phyloP scores from a whole-genome alignment of 2,888 invertebrate genomes.

The Hofmannophila pseudospretella region DNA sequence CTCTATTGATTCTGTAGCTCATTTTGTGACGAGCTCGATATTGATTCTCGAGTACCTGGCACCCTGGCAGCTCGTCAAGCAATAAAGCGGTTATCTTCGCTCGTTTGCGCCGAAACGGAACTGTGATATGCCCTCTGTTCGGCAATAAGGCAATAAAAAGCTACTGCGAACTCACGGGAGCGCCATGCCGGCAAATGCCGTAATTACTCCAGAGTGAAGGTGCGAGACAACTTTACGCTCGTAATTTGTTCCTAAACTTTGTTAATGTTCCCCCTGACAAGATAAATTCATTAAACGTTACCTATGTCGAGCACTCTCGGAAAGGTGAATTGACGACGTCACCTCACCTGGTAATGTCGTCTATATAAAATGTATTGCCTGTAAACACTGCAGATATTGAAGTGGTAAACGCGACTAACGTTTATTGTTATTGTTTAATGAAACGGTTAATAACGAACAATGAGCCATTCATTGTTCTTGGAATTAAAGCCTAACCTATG shows the following conservation, averaged over 20 bases:
- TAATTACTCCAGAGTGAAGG: slow-evolving; percentile 38
- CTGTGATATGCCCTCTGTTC: slow-evolving; percentile 44
- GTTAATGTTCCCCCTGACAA: slow-evolving; percentile 69
- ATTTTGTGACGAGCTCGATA: slow-evolving; percentile 33
- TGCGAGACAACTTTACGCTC: slow-evolving; percentile 61
- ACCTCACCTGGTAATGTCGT: slow-evolving; percentile 32
- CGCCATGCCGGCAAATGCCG: slow-evolving; percentile 7
- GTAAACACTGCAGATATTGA: slow-evolving; percentile 1
- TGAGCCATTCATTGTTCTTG: no score
- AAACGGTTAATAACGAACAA: neutral
- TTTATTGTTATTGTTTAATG: slow-evolving; percentile 2
- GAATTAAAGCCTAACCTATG: no score
- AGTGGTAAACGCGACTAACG: slow-evolving; percentile 1
- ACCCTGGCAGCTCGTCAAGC: slow-evolving; percentile 57
- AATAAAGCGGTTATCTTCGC: slow-evolving; percentile 64
- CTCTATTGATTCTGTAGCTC: slow-evolving; percentile 22
- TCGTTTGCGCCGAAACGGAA: slow-evolving; percentile 60
- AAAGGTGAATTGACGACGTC: slow-evolving; percentile 36
- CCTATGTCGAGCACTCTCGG: slow-evolving; percentile 40
- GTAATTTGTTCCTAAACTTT: slow-evolving; percentile 72
- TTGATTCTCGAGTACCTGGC: slow-evolving; percentile 38
- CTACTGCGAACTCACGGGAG: slow-evolving; percentile 29
- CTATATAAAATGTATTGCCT: slow-evolving; percentile 33
- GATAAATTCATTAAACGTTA: slow-evolving; percentile 70
- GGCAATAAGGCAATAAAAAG: slow-evolving; percentile 55